These are phyloP conservation scores for Sander vitreus DNA, from an alignment of 2,113 vertebrate genomes.

Conservation along the genomic window DNA sequence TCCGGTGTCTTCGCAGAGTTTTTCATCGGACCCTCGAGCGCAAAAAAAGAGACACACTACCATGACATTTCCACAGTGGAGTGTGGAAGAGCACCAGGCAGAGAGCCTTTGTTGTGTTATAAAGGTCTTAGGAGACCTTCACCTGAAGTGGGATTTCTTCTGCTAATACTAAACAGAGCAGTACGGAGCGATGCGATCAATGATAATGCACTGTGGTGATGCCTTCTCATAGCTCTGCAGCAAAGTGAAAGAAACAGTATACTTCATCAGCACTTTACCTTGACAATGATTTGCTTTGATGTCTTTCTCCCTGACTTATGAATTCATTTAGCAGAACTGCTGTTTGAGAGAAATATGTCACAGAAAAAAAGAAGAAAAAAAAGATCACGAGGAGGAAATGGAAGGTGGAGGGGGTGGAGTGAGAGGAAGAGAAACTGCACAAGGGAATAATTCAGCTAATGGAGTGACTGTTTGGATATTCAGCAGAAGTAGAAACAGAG, in stretches of 20 bases:
- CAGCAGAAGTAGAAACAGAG: constrained; percentile 83
- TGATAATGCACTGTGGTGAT: constrained; percentile 59
- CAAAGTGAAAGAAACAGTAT: constrained; percentile 64
- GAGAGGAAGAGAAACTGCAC: constrained; percentile 67
- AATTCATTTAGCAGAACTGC: constrained; percentile 83
- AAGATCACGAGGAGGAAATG: constrained; percentile 56
- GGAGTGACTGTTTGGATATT: constrained; percentile 86
- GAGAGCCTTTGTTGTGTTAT: constrained; percentile 26
- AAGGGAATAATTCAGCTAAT: constrained; percentile 86
- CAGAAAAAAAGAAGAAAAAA: constrained; percentile 14
- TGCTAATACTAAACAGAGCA: constrained; percentile 47
- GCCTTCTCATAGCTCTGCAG: constrained; percentile 64
- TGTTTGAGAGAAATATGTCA: constrained; percentile 82
- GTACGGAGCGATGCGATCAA: constrained; percentile 55
- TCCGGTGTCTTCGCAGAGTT: constrained; percentile 46
- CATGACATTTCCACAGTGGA: background rate
- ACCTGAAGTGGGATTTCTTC: constrained; percentile 59
- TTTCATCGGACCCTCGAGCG: constrained; percentile 42
- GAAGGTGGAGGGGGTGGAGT: constrained; percentile 26
- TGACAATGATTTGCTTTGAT: constrained; percentile 80
- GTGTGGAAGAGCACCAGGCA: constrained; percentile 7
- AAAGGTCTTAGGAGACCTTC: constrained; percentile 47
- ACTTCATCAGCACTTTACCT: constrained; percentile 84
- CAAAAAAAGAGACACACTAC: constrained; percentile 16
- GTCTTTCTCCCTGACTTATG: constrained; percentile 79